A percentile compares a stretch with the other conserved stretches of the same genome.
Evolutionary conservation across 2,113 vertebrate genomes (phyloP).

Genomic region (Poecilia latipinna): DNA sequence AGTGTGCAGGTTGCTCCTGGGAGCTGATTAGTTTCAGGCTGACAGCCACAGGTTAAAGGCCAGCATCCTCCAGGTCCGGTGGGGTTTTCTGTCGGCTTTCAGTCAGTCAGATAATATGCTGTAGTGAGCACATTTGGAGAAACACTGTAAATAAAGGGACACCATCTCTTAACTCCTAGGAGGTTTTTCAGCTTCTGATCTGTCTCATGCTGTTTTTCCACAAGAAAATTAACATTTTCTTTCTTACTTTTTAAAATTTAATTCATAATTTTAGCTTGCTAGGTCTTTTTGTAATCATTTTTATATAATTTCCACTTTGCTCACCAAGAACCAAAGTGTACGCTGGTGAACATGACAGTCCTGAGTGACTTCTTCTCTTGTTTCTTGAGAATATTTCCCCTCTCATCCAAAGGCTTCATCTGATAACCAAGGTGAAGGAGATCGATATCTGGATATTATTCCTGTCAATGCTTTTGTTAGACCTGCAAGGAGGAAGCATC

Average conservation of each 20-base stretch:
- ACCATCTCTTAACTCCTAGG: not conserved
- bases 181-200: not conserved
- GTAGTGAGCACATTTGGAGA: constrained; percentile 4
- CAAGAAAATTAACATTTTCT: not conserved
- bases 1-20: constrained; percentile 10
- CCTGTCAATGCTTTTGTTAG: not conserved
- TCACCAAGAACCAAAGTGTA: not conserved
- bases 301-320: not conserved
- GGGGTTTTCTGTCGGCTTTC: constrained; percentile 8
- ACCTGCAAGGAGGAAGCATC: constrained; percentile 1
- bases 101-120: constrained; percentile 9
- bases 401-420: not conserved
- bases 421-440: not conserved
- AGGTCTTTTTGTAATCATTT: not conserved
- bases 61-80: constrained; percentile 15
- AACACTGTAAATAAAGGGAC: not conserved
- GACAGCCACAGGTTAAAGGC: constrained; percentile 33
- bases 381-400: not conserved
- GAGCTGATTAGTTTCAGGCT: constrained; percentile 19
- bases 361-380: not conserved
- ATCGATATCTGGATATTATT: constrained; percentile 7
- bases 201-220: not conserved
- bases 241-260: not conserved
- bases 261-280: not conserved
- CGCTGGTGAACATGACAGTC: not conserved